Evolutionary conservation across 2,113 vertebrate species (phyloP).

Genomic region (Tetraodon nigroviridis): DNA sequence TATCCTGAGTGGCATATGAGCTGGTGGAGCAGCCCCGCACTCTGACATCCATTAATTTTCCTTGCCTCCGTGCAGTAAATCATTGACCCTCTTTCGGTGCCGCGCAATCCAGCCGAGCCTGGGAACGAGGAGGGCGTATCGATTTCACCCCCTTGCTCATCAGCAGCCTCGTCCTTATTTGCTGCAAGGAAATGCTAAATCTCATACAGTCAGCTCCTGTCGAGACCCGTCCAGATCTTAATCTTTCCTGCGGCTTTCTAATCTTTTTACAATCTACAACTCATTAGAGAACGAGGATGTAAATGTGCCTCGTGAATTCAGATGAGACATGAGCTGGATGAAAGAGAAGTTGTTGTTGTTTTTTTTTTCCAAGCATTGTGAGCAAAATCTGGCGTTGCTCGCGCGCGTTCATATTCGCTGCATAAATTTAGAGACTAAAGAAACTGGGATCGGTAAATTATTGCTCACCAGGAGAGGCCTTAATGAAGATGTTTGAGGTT

Average conservation of each 20-base stretch:
- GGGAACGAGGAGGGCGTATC: slow-evolving; percentile 64
- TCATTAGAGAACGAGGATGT: slow-evolving; percentile 38
- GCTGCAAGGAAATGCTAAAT: slow-evolving; percentile 57
- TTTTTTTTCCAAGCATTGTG: background rate
- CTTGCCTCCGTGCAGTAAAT: slow-evolving; percentile 53
- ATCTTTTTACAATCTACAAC: slow-evolving; percentile 45
- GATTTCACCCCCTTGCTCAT: slow-evolving; percentile 64
- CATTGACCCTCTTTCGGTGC: slow-evolving; percentile 64
- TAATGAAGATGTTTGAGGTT: slow-evolving; percentile 30
- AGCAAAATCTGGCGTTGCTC: background rate
- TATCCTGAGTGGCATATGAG: slow-evolving; percentile 37
- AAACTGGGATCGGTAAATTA: too few relatives aligned
- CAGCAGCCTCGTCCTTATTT: slow-evolving; percentile 54
- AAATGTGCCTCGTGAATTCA: slow-evolving; percentile 20
- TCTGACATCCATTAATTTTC: slow-evolving; percentile 69
- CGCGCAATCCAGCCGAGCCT: slow-evolving; percentile 43
- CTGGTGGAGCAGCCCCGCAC: slow-evolving; percentile 25
- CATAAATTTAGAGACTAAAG: background rate
- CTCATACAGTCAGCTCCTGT: slow-evolving; percentile 54
- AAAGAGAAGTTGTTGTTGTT: too few relatives aligned
- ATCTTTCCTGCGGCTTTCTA: slow-evolving; percentile 58
- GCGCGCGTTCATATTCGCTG: background rate
- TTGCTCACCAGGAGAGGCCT: slow-evolving; percentile 2
- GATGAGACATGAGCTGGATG: background rate
- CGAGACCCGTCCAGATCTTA: slow-evolving; percentile 52